Base-by-base conservation (phyloP, 2,113 vertebrate genomes). In the Rhipidura dahli region DNA sequence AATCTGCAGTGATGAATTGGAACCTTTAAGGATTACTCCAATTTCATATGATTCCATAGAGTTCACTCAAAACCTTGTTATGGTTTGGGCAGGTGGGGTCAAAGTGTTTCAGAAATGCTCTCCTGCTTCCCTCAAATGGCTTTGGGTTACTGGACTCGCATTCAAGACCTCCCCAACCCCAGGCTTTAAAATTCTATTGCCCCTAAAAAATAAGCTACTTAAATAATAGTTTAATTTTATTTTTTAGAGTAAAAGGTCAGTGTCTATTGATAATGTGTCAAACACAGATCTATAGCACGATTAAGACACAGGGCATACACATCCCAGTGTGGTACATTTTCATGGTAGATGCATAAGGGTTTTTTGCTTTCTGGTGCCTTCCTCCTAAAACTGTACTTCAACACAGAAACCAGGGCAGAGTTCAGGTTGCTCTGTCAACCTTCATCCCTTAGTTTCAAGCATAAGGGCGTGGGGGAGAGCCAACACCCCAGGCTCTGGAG, bases 1-100 rank as follows among this genome's bases (percentile, higher is more conserved):
- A 69, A 97, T 94, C 96, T 57, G 45, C 89, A 96, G 83, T 87
- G 91, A 96, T 89, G 92, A 68, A 96, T 73, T 93, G 16, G 42
- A 59, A 54, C 68, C 79, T 81, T 88, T 30, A 60, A 90, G 89
- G 87, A 87, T 95, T 56, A 66, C 35, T 95, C 87, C 87, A 66
- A 12, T 68, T 96, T 90, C 39, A 42, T 56, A 40, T 89, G 35
- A 70, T 95, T 97, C 85, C 47, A 71, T 49, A 22, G 11, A 17
- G 83, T 69, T 92, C 70, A 63, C 78, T 93, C 40, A 1, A 94
- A 96, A 40, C 31, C n/a, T 83, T 69, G 64, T 77, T 77, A 54
- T 40, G 15, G 89, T 85, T 96, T 31, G 42, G 85, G 90, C 37
- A 85, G 77, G 68, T 70, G 44, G 72, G 68, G 72, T 91, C 89